Conservation (phyloP, 2,113 vertebrate species). For the Haemorhous mexicanus region DNA sequence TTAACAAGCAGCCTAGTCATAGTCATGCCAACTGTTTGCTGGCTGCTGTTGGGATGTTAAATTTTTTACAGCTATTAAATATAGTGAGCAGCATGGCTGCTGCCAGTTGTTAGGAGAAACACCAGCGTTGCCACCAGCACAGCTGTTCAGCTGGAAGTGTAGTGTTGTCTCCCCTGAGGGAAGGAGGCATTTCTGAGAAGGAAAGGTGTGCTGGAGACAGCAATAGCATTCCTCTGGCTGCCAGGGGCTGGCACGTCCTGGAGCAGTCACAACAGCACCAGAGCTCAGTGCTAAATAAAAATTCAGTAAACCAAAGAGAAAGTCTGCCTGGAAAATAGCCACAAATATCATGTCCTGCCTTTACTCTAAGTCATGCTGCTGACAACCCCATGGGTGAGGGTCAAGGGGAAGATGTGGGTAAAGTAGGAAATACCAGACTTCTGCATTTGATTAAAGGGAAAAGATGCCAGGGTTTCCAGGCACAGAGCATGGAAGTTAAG, state of each 20-base stretch:
- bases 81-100: background rate
- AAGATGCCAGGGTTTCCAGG: background rate
- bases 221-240: background rate
- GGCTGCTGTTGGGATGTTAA: background rate
- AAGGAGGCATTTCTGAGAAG: background rate
- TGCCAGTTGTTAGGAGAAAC: background rate
- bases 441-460: background rate
- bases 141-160: background rate
- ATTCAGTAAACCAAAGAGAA: background rate
- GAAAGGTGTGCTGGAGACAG: background rate
- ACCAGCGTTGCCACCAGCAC: background rate
- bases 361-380: background rate
- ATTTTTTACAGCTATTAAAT: background rate
- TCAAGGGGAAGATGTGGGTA: background rate
- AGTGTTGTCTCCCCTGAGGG: background rate
- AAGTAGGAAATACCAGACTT: background rate
- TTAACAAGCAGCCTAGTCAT: background rate
- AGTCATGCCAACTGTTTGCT: background rate
- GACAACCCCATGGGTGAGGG: fast-evolving
- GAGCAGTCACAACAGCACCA: background rate
- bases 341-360: background rate
- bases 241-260: background rate
- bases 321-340: background rate
- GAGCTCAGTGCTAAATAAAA: background rate
- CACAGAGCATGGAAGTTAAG: background rate